Base-by-base conservation (phyloP, 2,888 invertebrate genomes). In the Leptopilina syphax region DNA sequence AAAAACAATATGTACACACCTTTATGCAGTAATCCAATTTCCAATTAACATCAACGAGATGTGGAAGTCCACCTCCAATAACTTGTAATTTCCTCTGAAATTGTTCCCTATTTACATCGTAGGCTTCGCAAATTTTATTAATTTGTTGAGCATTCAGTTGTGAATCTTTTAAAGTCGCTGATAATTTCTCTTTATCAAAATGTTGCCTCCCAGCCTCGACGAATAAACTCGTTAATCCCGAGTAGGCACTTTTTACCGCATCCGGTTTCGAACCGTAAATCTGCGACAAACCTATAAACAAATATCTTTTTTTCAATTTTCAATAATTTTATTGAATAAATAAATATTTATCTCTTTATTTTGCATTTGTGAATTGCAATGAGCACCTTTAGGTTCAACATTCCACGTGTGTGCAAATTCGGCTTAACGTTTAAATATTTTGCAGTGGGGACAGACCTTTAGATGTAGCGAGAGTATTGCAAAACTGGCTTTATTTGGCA, bases 11-110 rank as follows among this genome's bases (percentile, higher is more conserved):
- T 34, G 34, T 34, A 34, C 34, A 18, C 88, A 92, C 92, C 89
- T 92, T 92, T 6, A 90, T 84, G 77, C 90, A 89, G 80, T 92
- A 91, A 85, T 92, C 91, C 77, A 92, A 84, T 81, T 87, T 88
- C 92, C 92, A 92, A 76, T 89, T 87, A 6, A 90, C 86, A 80
- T 92, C 91, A 34, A 92, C 86, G 66, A 92, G 85, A 44, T 90
- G 91, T 0, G 90, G 89, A 34, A 89, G 84, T 79, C 87, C 86
- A 77, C 85, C 86, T 57, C 92, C 92, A 76, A 89, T 87, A 50
- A 85, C 82, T 82, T 89, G 88, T 65, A 92, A 84, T 2, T 85
- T 85, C 44, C 84, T 86, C 65, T 88, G 87, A 77, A 92, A 84
- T 50, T 84, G 81, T 79, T 85, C 84, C 78, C 88, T 88, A 65